phyloP scores from a whole-genome alignment of 2,888 invertebrate genomes.

The Luperina testacea region DNA sequence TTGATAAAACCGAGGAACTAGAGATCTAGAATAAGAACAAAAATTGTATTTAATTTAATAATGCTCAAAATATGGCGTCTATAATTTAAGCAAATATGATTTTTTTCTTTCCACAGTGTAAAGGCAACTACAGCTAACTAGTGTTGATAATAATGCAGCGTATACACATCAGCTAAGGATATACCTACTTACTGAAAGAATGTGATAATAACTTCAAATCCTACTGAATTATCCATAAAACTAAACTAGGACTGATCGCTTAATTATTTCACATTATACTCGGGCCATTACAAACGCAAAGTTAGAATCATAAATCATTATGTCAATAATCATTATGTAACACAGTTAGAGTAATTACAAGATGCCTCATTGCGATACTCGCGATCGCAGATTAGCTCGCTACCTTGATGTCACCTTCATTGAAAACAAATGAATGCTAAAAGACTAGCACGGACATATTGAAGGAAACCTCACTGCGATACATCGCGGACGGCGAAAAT shows the following conservation, averaged over 20 bases:
- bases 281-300: background rate
- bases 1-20: background rate
- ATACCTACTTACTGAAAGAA: background rate
- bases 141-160: background rate
- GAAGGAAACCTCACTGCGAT: too few relatives aligned
- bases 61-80: background rate
- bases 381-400: too few relatives aligned
- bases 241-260: slow-evolving; percentile 12
- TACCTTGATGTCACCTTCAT: too few relatives aligned
- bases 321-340: background rate
- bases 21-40: slow-evolving; percentile 22
- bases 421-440: too few relatives aligned
- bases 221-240: background rate
- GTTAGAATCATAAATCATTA: background rate
- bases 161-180: background rate
- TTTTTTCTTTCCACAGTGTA: background rate
- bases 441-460: too few relatives aligned
- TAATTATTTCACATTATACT: background rate
- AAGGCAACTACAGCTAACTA: background rate
- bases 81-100: background rate
- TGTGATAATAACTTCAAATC: background rate
- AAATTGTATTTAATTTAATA: background rate
- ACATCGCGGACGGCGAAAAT: too few relatives aligned
- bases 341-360: background rate
- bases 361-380: too few relatives aligned